A percentile compares a stretch with the other conserved stretches of the same genome.
Conservation (phyloP, 1,140 invertebrate species). For the Anadara kagoshimensis region DNA sequence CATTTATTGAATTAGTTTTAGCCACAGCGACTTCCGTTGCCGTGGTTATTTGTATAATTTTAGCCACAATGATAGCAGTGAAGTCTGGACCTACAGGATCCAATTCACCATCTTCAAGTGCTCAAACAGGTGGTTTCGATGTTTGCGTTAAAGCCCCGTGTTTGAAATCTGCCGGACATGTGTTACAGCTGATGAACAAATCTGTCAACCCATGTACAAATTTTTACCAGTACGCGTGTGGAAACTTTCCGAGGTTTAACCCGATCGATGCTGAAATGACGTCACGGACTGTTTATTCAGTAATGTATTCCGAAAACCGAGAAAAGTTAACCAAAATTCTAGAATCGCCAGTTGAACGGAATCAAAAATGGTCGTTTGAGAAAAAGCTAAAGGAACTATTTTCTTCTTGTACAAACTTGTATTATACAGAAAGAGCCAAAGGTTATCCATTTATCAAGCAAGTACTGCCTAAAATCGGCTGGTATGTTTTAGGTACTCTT, state of each 20-base stretch:
- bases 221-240: constrained; percentile 78
- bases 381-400: constrained; percentile 64
- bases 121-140: too few species aligned
- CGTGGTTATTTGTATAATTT: too few species aligned
- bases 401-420: constrained; percentile 61
- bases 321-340: constrained; percentile 53
- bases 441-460: constrained; percentile 57
- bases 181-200: constrained; percentile 69
- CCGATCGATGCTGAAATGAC: constrained; percentile 46
- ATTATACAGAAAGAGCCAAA: constrained; percentile 43
- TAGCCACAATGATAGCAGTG: too few species aligned
- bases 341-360: constrained; percentile 37
- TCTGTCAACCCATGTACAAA: constrained; percentile 76
- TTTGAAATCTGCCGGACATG: constrained; percentile 52
- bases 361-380: constrained; percentile 53
- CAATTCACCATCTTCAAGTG: too few species aligned
- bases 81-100: too few species aligned
- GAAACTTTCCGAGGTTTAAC: constrained; percentile 54
- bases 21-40: too few species aligned
- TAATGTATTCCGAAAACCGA: constrained; percentile 55
- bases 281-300: constrained; percentile 41
- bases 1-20: too few species aligned
- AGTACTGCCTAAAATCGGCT: constrained; percentile 53
- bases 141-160: constrained; percentile 49
- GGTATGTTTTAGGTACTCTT: constrained; percentile 56